Percentiles rank a stretch among this genome's conserved stretches.
phyloP scores from a whole-genome alignment of 2,888 invertebrate species.

The Ennomos erosarius region DNA sequence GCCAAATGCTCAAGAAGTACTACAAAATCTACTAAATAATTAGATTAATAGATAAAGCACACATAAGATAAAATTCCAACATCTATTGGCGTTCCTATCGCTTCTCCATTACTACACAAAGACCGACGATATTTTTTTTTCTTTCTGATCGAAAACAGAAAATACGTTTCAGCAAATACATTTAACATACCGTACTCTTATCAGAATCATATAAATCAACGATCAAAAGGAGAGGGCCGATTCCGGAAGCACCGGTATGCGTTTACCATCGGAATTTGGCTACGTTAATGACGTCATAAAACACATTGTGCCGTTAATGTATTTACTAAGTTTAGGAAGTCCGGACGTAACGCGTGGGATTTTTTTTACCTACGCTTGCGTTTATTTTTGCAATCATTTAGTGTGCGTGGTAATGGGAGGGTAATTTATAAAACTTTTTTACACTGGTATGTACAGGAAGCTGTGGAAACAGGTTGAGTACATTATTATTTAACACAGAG shows the following conservation, averaged over 20 bases:
- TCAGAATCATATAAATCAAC: constrained; percentile 26
- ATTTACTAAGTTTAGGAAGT: constrained; percentile 30
- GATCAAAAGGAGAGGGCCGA: constrained; percentile 19
- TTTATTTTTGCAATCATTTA: constrained; percentile 4
- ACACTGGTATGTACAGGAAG: background rate
- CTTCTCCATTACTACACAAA: no score
- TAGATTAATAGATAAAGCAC: no score
- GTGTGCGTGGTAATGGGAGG: background rate
- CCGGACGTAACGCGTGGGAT: constrained; percentile 27
- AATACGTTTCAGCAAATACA: background rate
- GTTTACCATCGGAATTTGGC: constrained; percentile 16
- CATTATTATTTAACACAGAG: no score
- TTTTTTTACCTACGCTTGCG: constrained; percentile 8
- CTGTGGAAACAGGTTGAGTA: no score
- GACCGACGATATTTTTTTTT: no score
- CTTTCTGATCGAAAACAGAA: no score
- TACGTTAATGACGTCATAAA: constrained; percentile 28
- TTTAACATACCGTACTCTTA: constrained; percentile 4
- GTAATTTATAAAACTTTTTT: background rate
- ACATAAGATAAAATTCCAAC: no score
- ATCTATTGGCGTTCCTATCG: no score
- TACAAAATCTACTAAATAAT: no score
- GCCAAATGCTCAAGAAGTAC: no score
- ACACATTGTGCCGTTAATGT: constrained; percentile 27
- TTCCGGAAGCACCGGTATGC: constrained; percentile 9